A percentile compares a stretch with the other conserved stretches of the same genome.
Evolutionary conservation across 2,797 vertebrate genomes (phyloP).

Genomic region (Cyprinella venusta): DNA sequence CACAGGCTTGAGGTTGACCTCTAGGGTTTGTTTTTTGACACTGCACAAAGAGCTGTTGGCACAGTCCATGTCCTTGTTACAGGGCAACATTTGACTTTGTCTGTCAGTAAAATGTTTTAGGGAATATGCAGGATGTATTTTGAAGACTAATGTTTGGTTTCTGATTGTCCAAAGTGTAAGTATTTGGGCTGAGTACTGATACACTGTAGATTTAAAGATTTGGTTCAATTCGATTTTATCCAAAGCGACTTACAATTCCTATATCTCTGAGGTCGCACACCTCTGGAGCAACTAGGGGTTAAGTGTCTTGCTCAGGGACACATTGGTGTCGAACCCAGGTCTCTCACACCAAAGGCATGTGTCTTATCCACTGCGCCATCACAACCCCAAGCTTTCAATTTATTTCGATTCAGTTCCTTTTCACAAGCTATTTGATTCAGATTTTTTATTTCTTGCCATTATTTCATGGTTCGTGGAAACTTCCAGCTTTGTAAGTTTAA

Average conservation of each 20-base stretch:
- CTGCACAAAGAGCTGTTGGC: constrained; percentile 51
- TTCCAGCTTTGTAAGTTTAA: not conserved
- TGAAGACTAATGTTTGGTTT: not conserved
- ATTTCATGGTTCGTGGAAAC: not conserved
- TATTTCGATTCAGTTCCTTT: not conserved
- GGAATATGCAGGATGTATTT: not conserved
- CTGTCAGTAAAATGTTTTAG: constrained; percentile 29
- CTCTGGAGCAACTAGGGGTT: too few species aligned
- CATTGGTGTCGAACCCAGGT: too few species aligned
- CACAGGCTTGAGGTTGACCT: constrained; percentile 50
- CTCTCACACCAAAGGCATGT: too few species aligned
- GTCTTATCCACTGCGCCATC: too few species aligned
- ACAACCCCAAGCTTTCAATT: not conserved
- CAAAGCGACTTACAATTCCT: too few species aligned
- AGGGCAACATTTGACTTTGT: not conserved
- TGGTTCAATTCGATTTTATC: not conserved
- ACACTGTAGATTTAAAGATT: not conserved
- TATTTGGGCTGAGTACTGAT: not conserved
- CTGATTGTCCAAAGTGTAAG: not conserved
- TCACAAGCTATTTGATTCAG: not conserved
- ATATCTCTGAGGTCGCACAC: too few species aligned
- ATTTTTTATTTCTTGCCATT: not conserved
- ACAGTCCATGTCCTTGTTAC: constrained; percentile 36
- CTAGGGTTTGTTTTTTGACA: constrained; percentile 54
- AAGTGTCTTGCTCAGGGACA: too few species aligned